Percentiles rank a stretch among this genome's conserved stretches.
Conservation (phyloP, 2,888 invertebrate species). For the Metallyticus violacea region DNA sequence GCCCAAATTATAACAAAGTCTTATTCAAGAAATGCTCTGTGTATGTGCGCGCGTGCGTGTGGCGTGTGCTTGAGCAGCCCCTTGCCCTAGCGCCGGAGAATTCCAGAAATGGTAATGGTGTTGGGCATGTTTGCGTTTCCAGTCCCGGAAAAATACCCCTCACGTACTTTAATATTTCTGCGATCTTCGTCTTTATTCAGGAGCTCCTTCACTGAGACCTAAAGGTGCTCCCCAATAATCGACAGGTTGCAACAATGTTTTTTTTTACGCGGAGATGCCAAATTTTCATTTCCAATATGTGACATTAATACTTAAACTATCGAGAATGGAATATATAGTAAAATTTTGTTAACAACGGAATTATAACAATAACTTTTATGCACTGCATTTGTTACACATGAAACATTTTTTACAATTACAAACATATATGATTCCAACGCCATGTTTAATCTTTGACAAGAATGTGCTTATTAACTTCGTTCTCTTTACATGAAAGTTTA, state of each 20-base stretch:
- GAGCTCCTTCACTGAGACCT: background rate
- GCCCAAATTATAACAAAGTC: conserved; percentile 22
- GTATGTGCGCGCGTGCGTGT: background rate
- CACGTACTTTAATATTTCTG: background rate
- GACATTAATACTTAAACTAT: too few relatives aligned
- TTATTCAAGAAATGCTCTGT: background rate
- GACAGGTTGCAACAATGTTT: background rate
- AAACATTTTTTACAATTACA: too few relatives aligned
- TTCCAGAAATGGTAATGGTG: conserved; percentile 19
- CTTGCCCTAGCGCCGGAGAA: background rate
- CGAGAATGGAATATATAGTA: too few relatives aligned
- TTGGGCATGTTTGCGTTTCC: background rate
- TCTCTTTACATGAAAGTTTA: too few relatives aligned
- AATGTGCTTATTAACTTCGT: too few relatives aligned
- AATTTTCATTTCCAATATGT: too few relatives aligned
- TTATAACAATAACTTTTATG: too few relatives aligned
- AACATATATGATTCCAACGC: too few relatives aligned
- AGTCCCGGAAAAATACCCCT: background rate
- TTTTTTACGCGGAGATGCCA: too few relatives aligned
- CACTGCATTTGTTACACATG: too few relatives aligned
- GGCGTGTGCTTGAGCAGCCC: background rate
- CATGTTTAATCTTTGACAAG: too few relatives aligned
- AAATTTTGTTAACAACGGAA: too few relatives aligned
- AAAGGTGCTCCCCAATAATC: background rate
- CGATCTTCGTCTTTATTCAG: background rate